Conservation (phyloP, 2,888 invertebrate genomes). For the Maniola hyperantus region DNA sequence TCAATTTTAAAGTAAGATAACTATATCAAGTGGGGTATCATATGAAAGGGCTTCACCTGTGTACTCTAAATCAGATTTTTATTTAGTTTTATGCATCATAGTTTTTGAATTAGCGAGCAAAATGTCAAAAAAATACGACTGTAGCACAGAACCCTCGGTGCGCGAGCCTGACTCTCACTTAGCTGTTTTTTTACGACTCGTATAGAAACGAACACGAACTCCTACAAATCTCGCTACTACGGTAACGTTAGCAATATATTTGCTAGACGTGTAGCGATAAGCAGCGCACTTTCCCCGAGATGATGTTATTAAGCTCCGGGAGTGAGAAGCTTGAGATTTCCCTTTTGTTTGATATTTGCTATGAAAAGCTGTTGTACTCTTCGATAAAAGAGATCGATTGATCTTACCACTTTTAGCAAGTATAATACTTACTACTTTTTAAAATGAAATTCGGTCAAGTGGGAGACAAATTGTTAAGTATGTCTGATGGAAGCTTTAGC, state of each 20-base stretch:
- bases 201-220: slow-evolving; percentile 1
- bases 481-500: too few species aligned
- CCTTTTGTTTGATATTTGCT: slow-evolving; percentile 23
- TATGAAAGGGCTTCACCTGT: too few species aligned
- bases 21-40: too few species aligned
- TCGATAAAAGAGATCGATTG: slow-evolving; percentile 8
- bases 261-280: slow-evolving; percentile 27
- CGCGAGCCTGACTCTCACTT: not conserved
- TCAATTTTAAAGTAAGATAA: too few species aligned
- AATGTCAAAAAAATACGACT: too few species aligned
- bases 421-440: not conserved
- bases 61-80: too few species aligned
- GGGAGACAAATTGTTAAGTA: too few species aligned
- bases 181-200: not conserved
- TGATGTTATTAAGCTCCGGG: slow-evolving; percentile 25
- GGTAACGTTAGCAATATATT: slow-evolving; percentile 32
- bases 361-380: slow-evolving; percentile 11
- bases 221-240: slow-evolving; percentile 25
- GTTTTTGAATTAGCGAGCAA: too few species aligned
- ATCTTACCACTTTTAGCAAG: not conserved
- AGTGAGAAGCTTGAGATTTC: slow-evolving; percentile 23
- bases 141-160: too few species aligned
- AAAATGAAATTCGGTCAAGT: slow-evolving; percentile 10
- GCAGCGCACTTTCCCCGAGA: slow-evolving; percentile 24
- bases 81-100: too few species aligned